Evolutionary conservation across 1,140 invertebrate genomes (phyloP), one percentile per base, ranked within the genome.

Genomic region (Panagrolaimus sp.): DNA sequence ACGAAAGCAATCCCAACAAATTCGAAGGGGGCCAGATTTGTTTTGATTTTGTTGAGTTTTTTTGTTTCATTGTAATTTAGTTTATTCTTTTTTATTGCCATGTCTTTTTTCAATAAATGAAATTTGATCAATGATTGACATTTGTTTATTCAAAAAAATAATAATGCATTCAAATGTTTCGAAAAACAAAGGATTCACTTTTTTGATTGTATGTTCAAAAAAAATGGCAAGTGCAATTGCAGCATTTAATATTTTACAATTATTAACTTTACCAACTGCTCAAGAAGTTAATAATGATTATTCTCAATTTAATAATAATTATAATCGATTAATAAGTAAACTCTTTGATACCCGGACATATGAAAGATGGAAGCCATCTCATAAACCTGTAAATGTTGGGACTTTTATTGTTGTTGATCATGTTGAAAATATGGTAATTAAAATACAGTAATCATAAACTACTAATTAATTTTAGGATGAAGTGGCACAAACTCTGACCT

Each of bases 1-100:
- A 10, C 68, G 68, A 26, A 70, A 70, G 28, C 45, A 70, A 47
- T 68, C 64, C 12, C 43, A 70, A 28, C 68, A 70, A 70, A 55
- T 70, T 9, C 32, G 68, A 38, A 26, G 68, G 12, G 68, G 68
- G 3, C 68, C 68, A 3, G 68, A 70, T 67, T 47, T 70, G 43
- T 70, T 70, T 67, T 70, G 21, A 66, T 26, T 17, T 64, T 14
- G 32, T 24, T 8, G 63, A 38, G 32, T 38, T 38, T 38, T 38
- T 38, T 7, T 38, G 2, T 38, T 38, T 38, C 32, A 38, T 38
- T 38, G 32, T 7, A 38, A 38, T 38, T 38, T 38, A 38, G 32
- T 38, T 38, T 38, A 38, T 38, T 38, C 7, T 38, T 38, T 38
- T 4, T 4, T 38, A 7, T 38, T 38, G 32, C 7, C 32, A 38